These are phyloP conservation scores for Atractosteus spatula DNA, from an alignment of 2,113 vertebrate genomes.

Conservation along the genomic window DNA sequence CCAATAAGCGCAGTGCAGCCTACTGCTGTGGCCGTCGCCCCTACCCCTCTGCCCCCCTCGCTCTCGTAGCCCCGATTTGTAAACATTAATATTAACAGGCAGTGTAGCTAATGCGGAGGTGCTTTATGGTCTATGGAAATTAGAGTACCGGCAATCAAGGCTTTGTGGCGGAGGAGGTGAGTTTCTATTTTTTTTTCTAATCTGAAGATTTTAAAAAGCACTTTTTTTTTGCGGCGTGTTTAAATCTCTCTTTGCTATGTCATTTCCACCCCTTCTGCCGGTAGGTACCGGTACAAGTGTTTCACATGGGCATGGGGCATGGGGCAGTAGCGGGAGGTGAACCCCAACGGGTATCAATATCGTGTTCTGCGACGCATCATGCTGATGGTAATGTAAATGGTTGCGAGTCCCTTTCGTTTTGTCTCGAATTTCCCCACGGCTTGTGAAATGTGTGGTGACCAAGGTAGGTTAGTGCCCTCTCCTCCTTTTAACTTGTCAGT, in stretches of 20 bases:
- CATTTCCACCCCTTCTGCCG: background rate
- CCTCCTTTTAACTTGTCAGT: background rate
- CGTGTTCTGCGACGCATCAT: conserved; percentile 1
- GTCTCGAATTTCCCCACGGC: background rate
- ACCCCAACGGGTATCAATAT: conserved; percentile 10
- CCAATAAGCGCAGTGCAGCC: conserved; percentile 14
- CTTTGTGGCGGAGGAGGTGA: conserved; percentile 51
- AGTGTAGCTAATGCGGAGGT: conserved; percentile 32
- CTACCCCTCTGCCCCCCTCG: conserved; percentile 11
- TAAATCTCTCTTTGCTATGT: background rate
- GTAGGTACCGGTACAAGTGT: background rate
- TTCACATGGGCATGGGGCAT: background rate
- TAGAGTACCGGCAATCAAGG: conserved; percentile 27
- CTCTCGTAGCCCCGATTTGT: conserved; percentile 37
- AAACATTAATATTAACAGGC: conserved; percentile 44
- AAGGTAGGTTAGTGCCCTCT: conserved; percentile 6
- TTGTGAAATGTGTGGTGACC: background rate
- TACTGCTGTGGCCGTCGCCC: background rate
- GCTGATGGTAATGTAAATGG: conserved; percentile 4
- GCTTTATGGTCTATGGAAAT: conserved; percentile 42
- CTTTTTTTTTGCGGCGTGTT: background rate
- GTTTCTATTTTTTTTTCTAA: conserved; percentile 21
- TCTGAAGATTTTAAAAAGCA: conserved; percentile 4
- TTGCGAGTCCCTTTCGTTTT: background rate
- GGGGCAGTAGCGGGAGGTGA: background rate